Percentiles rank a stretch among this genome's conserved stretches.
phyloP scores from a whole-genome alignment of 2,113 vertebrate genomes.

The Rafetus swinhoei region DNA sequence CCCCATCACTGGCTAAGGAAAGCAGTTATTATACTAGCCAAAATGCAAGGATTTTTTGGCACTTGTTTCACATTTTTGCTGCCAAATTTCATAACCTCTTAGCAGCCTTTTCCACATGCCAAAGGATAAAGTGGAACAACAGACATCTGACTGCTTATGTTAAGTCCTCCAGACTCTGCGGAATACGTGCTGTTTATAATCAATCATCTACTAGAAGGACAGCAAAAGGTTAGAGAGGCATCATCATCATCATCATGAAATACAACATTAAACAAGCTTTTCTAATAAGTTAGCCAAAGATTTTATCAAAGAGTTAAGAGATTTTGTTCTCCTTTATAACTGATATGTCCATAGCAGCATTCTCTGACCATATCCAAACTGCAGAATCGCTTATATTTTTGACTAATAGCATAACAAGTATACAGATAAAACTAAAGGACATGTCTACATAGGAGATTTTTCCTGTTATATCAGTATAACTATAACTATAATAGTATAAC shows the following conservation, averaged over 20 bases:
- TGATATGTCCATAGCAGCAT: background rate
- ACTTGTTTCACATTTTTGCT: background rate
- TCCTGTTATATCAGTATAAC: background rate
- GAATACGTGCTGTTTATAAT: slow-evolving; percentile 28
- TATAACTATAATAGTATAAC: background rate
- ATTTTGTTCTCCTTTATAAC: background rate
- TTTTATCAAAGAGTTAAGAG: slow-evolving; percentile 15
- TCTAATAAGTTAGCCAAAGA: background rate
- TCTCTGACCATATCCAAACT: background rate
- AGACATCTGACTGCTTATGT: background rate
- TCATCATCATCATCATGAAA: background rate
- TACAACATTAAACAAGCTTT: background rate
- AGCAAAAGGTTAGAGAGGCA: background rate
- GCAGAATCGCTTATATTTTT: background rate
- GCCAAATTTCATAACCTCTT: slow-evolving; percentile 50
- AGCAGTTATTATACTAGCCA: background rate
- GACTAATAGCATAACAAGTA: fast-evolving
- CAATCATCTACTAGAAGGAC: background rate
- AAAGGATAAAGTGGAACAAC: background rate
- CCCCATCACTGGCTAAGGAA: background rate
- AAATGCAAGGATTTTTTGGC: slow-evolving; percentile 32
- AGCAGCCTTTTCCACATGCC: slow-evolving; percentile 50
- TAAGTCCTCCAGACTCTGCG: background rate
- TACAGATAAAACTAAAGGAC: background rate
- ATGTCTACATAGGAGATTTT: background rate